Evolutionary conservation across 2,797 vertebrate species (phyloP).

Genomic region (Streptopelia turtur): DNA sequence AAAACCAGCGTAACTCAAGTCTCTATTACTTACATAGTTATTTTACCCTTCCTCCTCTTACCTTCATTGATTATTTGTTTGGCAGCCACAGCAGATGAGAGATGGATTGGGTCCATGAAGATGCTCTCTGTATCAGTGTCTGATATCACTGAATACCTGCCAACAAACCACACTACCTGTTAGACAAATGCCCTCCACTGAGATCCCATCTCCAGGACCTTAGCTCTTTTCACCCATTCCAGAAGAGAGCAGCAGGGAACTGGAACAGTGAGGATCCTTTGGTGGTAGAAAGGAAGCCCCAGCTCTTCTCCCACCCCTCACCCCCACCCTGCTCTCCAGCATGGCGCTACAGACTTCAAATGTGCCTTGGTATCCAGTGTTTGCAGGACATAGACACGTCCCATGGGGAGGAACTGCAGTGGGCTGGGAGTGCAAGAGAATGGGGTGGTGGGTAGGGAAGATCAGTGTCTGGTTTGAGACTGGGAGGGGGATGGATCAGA

Average conservation of each 20-base stretch:
- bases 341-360: background rate
- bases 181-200: background rate
- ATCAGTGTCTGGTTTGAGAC: background rate
- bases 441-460: background rate
- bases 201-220: background rate
- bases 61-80: slow-evolving; percentile 95
- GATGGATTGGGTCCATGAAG: slow-evolving; percentile 97
- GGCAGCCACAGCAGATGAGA: slow-evolving; percentile 92
- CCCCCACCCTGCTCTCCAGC: background rate
- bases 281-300: background rate
- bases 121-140: slow-evolving; percentile 92
- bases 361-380: background rate
- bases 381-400: background rate
- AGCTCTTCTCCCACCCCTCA: background rate
- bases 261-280: background rate
- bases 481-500: background rate
- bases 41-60: slow-evolving; percentile 66
- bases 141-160: slow-evolving; percentile 88
- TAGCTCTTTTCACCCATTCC: background rate
- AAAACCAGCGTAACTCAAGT: background rate
- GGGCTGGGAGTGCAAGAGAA: background rate
- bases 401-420: background rate
- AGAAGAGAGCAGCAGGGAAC: background rate
- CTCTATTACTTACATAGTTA: background rate
- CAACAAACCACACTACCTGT: slow-evolving; percentile 10